Base-by-base conservation (phyloP, 1,140 invertebrate species). In the Heliconius congener region DNA sequence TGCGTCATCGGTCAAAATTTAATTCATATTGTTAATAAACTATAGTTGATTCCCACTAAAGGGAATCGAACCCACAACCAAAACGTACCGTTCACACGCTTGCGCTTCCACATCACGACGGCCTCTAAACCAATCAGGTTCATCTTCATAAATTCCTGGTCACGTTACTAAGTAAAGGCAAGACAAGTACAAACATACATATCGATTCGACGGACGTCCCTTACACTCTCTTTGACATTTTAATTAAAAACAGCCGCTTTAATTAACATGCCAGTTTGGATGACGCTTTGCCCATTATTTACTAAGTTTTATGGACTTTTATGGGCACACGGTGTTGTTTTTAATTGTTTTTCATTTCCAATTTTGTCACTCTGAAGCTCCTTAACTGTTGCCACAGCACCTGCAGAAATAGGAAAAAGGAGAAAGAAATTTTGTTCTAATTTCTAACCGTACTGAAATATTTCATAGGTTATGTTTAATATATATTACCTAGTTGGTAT, bases 191-290 rank as follows among this genome's bases (percentile, higher is more conserved):
- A 27, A 4, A n/a, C 42, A 75, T 71, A 74, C 77, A 74, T 79
- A 57, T 73, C 78, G 57, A 79, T 79, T 79, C 78, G 60, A 71
- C 57, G 18, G 37, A 71, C 74, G 78, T 80, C 13, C 74, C 78
- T 30, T 71, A 76, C 78, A 76, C 75, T 76, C 78, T 76, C 78
- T 72, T 52, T 46, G 78, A 80, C 78, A 80, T 80, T 80, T 71
- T 80, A 80, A 80, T 80, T 80, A 80, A 80, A 42, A 55, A 19
- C 30, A 34, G 78, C 30, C 34, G 37, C 78, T 57, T 46, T 52
- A 80, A 74, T 70, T 80, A 74, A 80, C 74, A 73, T 76, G 57
- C 77, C 72, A 79, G 39, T 76, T 72, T 74, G 73, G 60, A 66
- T 37, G 50, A 79, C 74, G 76, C 70, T 74, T 42, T 71, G 37